phyloP scores from a whole-genome alignment of 2,797 vertebrate genomes.

The Anabacerthia variegaticeps region DNA sequence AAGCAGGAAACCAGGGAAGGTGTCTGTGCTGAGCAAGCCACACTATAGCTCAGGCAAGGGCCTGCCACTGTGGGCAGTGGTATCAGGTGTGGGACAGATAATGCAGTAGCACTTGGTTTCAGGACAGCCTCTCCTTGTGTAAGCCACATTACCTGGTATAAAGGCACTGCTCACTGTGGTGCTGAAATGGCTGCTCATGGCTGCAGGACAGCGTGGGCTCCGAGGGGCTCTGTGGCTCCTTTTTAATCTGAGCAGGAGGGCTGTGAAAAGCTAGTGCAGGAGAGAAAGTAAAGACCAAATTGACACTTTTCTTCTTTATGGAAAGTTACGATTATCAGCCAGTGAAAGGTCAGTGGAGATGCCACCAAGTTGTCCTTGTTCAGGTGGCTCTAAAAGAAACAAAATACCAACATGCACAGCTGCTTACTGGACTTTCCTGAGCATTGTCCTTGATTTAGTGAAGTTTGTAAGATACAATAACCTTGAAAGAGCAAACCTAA shows the following conservation, averaged over 20 bases:
- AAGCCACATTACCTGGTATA: constrained; percentile 85
- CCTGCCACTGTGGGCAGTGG: not conserved
- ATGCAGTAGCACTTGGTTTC: fast-evolving
- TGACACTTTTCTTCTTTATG: not conserved
- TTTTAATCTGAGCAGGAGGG: constrained; percentile 92
- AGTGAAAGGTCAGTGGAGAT: not conserved
- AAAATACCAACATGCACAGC: not conserved
- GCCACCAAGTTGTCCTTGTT: not conserved
- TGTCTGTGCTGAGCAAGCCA: not conserved
- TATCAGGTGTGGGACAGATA: fast-evolving
- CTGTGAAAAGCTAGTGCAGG: constrained; percentile 93
- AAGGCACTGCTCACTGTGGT: constrained; percentile 93
- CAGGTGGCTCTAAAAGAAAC: not conserved
- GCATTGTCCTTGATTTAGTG: not conserved
- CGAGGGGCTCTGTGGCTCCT: constrained; percentile 92
- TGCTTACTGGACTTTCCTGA: not conserved
- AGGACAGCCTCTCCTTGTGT: fast-evolving
- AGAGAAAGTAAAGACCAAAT: constrained; percentile 8
- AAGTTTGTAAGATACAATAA: not conserved
- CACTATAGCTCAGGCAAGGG: not conserved
- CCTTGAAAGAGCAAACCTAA: not conserved
- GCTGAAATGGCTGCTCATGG: constrained; percentile 86
- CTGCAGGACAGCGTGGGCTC: constrained; percentile 89
- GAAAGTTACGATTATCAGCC: not conserved
- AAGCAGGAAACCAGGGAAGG: not conserved